phyloP scores from a whole-genome alignment of 1,140 invertebrate species.

The Onthophagus taurus region DNA sequence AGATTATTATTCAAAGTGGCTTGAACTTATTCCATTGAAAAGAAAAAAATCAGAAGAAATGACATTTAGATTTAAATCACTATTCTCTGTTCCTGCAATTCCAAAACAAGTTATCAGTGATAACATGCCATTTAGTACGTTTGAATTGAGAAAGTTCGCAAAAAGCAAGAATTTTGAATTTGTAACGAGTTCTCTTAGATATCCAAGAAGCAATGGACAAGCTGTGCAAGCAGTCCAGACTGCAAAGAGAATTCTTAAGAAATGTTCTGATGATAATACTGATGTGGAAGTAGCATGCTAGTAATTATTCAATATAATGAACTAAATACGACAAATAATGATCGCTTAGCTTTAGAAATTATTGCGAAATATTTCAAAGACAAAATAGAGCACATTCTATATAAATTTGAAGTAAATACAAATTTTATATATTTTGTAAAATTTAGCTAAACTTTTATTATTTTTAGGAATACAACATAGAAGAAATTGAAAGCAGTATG shows the following conservation, averaged over 20 bases:
- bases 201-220: slow-evolving; percentile 25
- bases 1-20: slow-evolving; percentile 23
- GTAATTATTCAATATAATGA: too few species aligned
- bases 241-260: slow-evolving; percentile 27
- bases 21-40: slow-evolving; percentile 14
- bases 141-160: slow-evolving; percentile 23
- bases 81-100: background rate
- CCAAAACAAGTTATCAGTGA: slow-evolving; percentile 9
- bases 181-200: slow-evolving; percentile 23
- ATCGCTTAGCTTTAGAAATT: too few species aligned
- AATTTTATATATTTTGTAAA: too few species aligned
- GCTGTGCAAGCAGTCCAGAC: slow-evolving; percentile 25
- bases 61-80: background rate
- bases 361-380: too few species aligned
- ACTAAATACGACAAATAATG: too few species aligned
- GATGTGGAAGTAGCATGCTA: too few species aligned
- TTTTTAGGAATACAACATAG: too few species aligned
- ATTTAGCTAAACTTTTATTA: too few species aligned
- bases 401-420: too few species aligned
- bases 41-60: background rate
- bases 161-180: slow-evolving; percentile 22
- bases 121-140: slow-evolving; percentile 10
- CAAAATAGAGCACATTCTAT: too few species aligned
- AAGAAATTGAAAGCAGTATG: too few species aligned
- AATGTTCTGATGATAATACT: slow-evolving; percentile 15